Base-by-base conservation (phyloP, 2,888 invertebrate genomes). In the Hydrotaea cyrtoneurina region DNA sequence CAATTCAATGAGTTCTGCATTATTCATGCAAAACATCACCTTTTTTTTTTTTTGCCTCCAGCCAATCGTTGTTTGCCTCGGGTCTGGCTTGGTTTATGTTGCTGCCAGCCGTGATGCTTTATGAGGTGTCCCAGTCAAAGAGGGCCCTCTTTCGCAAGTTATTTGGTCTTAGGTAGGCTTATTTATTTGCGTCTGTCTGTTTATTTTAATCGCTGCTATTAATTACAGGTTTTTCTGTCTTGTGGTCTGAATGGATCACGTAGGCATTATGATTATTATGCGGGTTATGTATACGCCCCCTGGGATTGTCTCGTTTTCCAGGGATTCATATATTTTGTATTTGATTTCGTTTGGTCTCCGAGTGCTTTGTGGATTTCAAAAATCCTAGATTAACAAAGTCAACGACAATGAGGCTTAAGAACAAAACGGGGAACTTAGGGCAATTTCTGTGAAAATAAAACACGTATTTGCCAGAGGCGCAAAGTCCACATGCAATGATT, bases 1-100 rank as follows among this genome's bases (percentile, higher is more conserved):
- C 13, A 23, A 23, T 59, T 21, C 71, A 78, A 59, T 78, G 69
- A 71, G 43, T 43, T 78, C 43, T 59, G 78, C 57, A 78, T 46
- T 46, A 78, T 59, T 57, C 57, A 78, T 78, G 71, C 3, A 17
- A 78, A 43, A 50, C 43, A 43, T 36, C 78, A 69, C 77, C 77
- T 69, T 50, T 39, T 62, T 55, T 55, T 55, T 69, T 50, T 39
- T 62, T 55, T 55, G 21, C 55, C n/a, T 1, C 17, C 21, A 3
- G 55, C 21, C 55, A 17, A 1, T 26, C 17, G 2, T 59, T 59
- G 26, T 21, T n/a, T 59, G 23, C 26, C 23, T 26, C 15, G 13
- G 10, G 26, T 23, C 4, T 26, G 13, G 59, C 10, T 21, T 23
- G 21, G 55, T 21, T 19, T 55, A 11, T 55, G 55, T 55, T 53